Evolutionary conservation across 2,797 vertebrate species (phyloP).

Genomic region (Psittacula echo): DNA sequence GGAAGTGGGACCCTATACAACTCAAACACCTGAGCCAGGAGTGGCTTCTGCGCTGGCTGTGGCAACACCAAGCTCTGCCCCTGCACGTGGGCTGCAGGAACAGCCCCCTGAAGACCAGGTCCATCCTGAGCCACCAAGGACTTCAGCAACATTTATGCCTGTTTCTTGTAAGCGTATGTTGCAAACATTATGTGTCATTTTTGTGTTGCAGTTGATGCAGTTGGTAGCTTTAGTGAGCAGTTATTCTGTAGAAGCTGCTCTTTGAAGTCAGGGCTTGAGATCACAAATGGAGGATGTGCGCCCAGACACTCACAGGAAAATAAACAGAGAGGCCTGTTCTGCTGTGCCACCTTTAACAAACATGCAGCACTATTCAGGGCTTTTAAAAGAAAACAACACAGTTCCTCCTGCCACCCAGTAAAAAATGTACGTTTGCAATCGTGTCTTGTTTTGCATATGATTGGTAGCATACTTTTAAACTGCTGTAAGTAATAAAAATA

Average conservation of each 20-base stretch:
- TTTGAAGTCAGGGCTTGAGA: conserved; percentile 50
- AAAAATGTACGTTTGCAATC: conserved; percentile 75
- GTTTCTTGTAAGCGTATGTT: conserved; percentile 47
- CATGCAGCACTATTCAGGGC: conserved; percentile 58
- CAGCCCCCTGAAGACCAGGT: not conserved
- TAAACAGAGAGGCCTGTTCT: conserved; percentile 55
- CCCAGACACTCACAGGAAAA: conserved; percentile 41
- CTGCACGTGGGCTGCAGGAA: not conserved
- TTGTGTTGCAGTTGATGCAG: conserved; percentile 45
- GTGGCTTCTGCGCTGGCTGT: not conserved
- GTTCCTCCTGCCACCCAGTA: conserved; percentile 78
- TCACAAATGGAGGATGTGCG: conserved; percentile 19
- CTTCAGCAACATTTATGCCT: conserved; percentile 8
- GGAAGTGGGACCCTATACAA: not conserved
- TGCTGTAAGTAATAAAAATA: conserved; percentile 88
- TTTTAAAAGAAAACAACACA: conserved; percentile 70
- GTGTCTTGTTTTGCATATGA: conserved; percentile 82
- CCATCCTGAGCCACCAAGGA: conserved; percentile 9
- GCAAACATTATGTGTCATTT: conserved; percentile 55
- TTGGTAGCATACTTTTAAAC: conserved; percentile 88
- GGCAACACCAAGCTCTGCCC: not conserved
- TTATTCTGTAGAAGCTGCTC: conserved; percentile 46
- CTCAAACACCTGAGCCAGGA: not conserved
- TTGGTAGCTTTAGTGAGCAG: conserved; percentile 67
- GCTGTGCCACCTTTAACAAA: conserved; percentile 72